phyloP scores from a whole-genome alignment of 1,140 invertebrate species.

The Aphis gossypii region DNA sequence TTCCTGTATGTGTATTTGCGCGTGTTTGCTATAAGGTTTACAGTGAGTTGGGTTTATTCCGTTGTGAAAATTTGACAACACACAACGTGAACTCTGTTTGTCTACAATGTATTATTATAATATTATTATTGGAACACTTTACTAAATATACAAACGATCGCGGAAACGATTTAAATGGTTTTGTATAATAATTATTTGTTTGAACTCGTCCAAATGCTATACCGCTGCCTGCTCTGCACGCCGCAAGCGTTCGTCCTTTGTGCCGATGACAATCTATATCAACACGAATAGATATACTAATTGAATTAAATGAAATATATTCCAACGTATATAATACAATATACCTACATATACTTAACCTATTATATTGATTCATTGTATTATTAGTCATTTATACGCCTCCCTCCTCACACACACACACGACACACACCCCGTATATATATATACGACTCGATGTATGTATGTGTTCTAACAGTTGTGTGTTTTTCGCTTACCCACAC shows the following conservation, averaged over 20 bases:
- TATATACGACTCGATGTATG: background rate
- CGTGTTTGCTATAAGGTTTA: background rate
- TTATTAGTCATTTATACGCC: conserved; percentile 6
- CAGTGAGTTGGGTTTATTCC: background rate
- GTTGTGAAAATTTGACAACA: background rate
- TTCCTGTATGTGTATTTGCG: background rate
- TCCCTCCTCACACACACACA: too few species aligned
- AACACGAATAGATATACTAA: background rate
- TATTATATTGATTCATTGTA: conserved; percentile 18
- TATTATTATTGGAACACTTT: background rate
- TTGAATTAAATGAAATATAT: conserved; percentile 34
- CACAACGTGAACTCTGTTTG: background rate
- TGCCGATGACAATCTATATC: conserved; percentile 2
- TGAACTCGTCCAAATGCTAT: background rate
- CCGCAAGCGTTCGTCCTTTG: background rate
- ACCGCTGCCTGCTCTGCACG: background rate
- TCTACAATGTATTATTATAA: background rate
- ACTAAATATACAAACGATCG: background rate
- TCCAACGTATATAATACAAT: background rate
- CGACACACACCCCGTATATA: too few species aligned
- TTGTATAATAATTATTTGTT: background rate
- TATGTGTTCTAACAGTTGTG: background rate
- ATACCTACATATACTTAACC: background rate
- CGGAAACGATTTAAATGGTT: background rate
- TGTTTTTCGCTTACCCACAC: background rate